Evolutionary conservation across 2,888 invertebrate species (phyloP), one percentile per base, ranked within the genome.

Genomic region (Saturnia pavonia): DNA sequence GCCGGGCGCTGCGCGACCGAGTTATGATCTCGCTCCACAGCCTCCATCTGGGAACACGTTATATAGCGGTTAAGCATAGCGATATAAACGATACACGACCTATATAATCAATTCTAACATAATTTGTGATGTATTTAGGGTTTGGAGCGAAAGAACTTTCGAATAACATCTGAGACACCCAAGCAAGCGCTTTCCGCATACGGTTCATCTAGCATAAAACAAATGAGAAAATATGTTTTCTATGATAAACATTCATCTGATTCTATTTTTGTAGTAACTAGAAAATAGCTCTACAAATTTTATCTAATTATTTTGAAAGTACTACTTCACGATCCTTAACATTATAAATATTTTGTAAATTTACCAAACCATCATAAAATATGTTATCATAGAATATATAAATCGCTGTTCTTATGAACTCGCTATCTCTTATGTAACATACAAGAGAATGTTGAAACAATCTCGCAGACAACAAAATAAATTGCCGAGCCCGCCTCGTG

Each of bases 401-500:
- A 65, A 19, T 40, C 65, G 65, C 40, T 65, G 19, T 65, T n/a
- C 16, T n/a, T 65, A 19, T 43, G 27, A 40, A 68, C 27, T 12
- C 80, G 82, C 81, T 72, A 25, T 12, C 69, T 73, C 75, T 68
- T 69, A 40, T 74, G 69, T 70, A 74, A 68, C 51, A 72, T 66
- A 34, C 69, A 69, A 72, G 74, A 77, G 73, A 74, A 75, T 75
- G 79, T 74, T 79, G 83, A 84, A 86, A 87, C 88, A 88, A 88
- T 87, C 87, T 82, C 84, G 82, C 75, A 82, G 83, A 85, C 85
- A 86, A 85, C 87, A 82, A 86, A 88, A 88, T 88, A 88, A 86
- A 89, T 88, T 83, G 86, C 72, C 76, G 82, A 76, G 77, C 82
- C 81, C 78, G 80, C 78, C 85, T 81, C 84, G 75, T 76, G 84